Evolutionary conservation across 2,113 vertebrate species (phyloP).

Genomic region (Chauna torquata): DNA sequence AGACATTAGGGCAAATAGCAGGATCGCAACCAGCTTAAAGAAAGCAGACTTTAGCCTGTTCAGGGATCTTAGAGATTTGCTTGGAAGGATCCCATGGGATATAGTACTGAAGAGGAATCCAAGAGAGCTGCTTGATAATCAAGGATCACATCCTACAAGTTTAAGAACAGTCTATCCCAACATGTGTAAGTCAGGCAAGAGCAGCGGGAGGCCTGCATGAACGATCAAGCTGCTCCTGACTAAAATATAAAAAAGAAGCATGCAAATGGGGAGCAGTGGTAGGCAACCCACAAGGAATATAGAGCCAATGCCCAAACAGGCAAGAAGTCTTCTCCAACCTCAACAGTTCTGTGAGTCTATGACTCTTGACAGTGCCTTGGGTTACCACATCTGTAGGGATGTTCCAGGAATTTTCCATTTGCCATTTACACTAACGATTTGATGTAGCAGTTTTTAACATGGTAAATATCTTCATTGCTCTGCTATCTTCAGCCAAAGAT

Average conservation of each 20-base stretch:
- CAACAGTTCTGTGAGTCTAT: background rate
- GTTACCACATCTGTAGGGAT: background rate
- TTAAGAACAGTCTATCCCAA: background rate
- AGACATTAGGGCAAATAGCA: background rate
- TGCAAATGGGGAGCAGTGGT: background rate
- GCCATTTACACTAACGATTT: background rate
- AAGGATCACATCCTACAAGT: background rate
- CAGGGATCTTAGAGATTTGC: background rate
- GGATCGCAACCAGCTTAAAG: background rate
- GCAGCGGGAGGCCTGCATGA: background rate
- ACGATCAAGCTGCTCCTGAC: background rate
- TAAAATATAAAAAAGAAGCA: background rate
- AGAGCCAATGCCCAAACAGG: background rate
- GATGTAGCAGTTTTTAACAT: background rate
- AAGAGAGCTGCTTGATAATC: background rate
- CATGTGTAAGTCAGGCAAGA: background rate
- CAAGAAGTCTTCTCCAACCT: background rate
- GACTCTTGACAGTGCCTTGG: background rate
- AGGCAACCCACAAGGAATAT: background rate
- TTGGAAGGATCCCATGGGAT: background rate
- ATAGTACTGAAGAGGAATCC: background rate
- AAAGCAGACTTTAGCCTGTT: background rate
- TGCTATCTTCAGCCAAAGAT: too few species aligned
- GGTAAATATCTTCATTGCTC: background rate
- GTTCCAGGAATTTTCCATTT: background rate